These are phyloP conservation scores for Anisognathus igniventris DNA, from an alignment of 2,797 vertebrate species.

Conservation along the genomic window DNA sequence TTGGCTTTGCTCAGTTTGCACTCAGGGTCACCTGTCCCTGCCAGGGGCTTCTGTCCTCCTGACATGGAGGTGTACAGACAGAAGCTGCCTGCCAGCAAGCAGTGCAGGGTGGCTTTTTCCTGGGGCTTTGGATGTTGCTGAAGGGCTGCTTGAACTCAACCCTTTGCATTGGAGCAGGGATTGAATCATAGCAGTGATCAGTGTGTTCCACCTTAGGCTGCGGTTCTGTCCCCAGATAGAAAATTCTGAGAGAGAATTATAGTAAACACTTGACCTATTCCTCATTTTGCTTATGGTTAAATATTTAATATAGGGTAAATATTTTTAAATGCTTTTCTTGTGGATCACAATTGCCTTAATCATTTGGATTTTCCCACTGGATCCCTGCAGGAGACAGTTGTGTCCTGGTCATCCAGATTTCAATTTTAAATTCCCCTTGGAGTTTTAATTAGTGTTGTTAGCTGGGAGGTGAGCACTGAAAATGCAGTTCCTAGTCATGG, in stretches of 20 bases:
- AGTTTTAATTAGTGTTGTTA: not conserved
- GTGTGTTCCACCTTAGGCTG: not conserved
- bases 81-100: not conserved
- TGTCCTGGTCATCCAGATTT: not conserved
- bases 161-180: not conserved
- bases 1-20: not conserved
- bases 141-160: not conserved
- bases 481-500: not conserved
- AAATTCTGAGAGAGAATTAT: not conserved
- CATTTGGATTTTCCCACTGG: not conserved
- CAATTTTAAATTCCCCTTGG: not conserved
- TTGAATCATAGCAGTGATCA: not conserved
- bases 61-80: not conserved
- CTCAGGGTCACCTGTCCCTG: not conserved
- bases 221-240: not conserved
- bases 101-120: not conserved
- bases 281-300: not conserved
- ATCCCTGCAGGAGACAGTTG: not conserved
- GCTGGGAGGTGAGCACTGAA: not conserved
- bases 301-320: not conserved
- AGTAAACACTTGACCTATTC: not conserved
- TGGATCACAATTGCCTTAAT: not conserved
- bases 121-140: fast-evolving
- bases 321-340: not conserved
- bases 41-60: not conserved